A percentile compares a stretch with the other conserved stretches of the same genome.
phyloP scores from a whole-genome alignment of 2,797 vertebrate genomes.

The Microctenopoma stevenorrisi region DNA sequence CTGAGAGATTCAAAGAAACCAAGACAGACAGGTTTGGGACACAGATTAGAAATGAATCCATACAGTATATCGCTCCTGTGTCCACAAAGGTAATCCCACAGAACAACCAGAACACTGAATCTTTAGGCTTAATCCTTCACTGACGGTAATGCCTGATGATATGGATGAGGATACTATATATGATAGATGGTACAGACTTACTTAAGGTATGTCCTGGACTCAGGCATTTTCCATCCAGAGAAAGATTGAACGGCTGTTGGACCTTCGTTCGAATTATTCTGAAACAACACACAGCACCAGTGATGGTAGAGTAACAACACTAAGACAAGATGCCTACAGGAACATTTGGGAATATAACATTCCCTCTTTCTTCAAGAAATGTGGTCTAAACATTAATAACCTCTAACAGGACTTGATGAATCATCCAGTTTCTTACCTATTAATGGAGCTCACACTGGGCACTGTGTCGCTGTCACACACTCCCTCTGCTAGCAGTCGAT shows the following conservation, averaged over 20 bases:
- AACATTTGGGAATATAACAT: not conserved
- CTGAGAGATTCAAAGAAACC: conserved; percentile 59
- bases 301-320: not conserved
- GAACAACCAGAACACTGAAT: conserved; percentile 20
- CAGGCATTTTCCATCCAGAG: conserved; percentile 89
- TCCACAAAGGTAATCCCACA: conserved; percentile 47
- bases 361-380: not conserved
- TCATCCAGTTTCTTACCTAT: conserved; percentile 82
- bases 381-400: no score
- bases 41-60: conserved; percentile 11
- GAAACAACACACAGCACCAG: conserved; percentile 14
- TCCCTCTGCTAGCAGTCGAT: conserved; percentile 89
- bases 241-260: conserved; percentile 92
- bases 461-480: conserved; percentile 92
- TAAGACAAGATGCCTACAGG: not conserved
- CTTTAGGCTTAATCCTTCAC: conserved; percentile 56
- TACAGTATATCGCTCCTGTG: conserved; percentile 13
- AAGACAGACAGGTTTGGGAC: conserved; percentile 34
- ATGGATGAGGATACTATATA: not conserved
- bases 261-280: conserved; percentile 96
- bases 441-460: conserved; percentile 94
- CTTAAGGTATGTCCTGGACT: conserved; percentile 91
- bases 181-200: conserved; percentile 72
- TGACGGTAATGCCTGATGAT: conserved; percentile 9
- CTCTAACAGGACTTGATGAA: conserved; percentile 12